Evolutionary conservation across 2,888 invertebrate species (phyloP).

Genomic region (Lasioglossum calceatum): DNA sequence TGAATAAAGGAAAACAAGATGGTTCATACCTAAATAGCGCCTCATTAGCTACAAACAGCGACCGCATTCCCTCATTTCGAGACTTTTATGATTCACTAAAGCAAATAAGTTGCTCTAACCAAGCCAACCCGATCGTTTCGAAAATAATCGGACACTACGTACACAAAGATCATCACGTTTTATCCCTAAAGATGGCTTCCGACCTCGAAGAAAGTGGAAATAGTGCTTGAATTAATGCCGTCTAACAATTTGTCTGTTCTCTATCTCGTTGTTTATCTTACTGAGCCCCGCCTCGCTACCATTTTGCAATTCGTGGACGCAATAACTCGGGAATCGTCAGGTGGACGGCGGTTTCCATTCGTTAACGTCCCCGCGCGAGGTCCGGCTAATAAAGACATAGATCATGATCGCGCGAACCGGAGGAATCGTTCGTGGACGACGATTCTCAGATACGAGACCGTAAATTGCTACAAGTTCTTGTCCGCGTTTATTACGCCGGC

Average conservation of each 20-base stretch:
- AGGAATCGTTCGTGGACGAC: constrained; percentile 36
- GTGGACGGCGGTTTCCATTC: constrained; percentile 43
- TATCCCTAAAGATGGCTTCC: not conserved
- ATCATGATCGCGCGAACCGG: constrained; percentile 54
- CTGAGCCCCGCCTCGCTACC: not conserved
- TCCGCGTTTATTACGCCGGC: constrained; percentile 25
- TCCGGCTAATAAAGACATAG: constrained; percentile 65
- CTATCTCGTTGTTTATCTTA: not conserved
- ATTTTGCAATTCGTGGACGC: not conserved
- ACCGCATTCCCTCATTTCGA: not conserved
- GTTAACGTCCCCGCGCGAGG: constrained; percentile 48
- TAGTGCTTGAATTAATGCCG: not conserved
- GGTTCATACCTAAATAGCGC: not conserved
- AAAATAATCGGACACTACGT: not conserved
- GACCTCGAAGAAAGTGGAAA: not conserved
- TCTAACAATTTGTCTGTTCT: not conserved
- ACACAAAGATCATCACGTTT: not conserved
- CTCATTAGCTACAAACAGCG: not conserved
- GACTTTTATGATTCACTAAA: not conserved
- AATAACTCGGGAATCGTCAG: constrained; percentile 41
- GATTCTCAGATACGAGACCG: constrained; percentile 53
- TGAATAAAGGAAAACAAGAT: not conserved
- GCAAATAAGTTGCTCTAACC: not conserved
- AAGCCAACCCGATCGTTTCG: not conserved
- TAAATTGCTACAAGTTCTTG: constrained; percentile 57